These are phyloP conservation scores for Venustaconcha ellipsiformis DNA, from an alignment of 1,140 invertebrate species.

Conservation along the genomic window DNA sequence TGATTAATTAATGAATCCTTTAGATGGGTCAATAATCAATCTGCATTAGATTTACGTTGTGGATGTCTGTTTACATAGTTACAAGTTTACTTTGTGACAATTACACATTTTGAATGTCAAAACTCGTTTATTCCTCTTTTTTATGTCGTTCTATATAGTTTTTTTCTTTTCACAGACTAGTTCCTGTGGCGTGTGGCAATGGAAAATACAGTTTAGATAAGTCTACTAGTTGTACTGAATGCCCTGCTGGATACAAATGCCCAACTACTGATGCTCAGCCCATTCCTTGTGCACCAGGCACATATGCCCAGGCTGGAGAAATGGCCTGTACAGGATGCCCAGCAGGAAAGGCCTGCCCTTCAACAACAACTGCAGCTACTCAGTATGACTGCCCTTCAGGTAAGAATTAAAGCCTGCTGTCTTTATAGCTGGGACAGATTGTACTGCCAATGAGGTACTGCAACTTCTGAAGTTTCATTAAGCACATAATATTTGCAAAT, in stretches of 20 bases:
- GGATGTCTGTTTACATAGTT: too few species aligned
- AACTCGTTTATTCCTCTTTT: too few species aligned
- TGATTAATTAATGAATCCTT: too few species aligned
- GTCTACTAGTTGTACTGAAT: slow-evolving; percentile 49
- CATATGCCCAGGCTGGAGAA: slow-evolving; percentile 42
- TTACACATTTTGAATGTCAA: too few species aligned
- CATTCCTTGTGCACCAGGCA: slow-evolving; percentile 48
- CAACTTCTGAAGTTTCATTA: not conserved
- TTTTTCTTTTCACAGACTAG: slow-evolving; percentile 29
- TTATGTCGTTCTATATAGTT: not conserved
- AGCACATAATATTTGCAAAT: not conserved
- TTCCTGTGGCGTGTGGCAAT: slow-evolving; percentile 41
- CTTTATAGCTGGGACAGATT: slow-evolving; percentile 4
- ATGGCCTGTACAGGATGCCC: slow-evolving; percentile 52
- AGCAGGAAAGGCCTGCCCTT: slow-evolving; percentile 58
- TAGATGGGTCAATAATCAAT: too few species aligned
- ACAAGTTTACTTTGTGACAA: too few species aligned
- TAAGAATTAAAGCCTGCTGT: slow-evolving; percentile 16
- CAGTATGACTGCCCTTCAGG: slow-evolving; percentile 45
- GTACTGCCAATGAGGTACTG: not conserved
- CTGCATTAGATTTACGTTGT: too few species aligned
- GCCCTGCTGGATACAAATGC: slow-evolving; percentile 62
- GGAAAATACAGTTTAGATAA: slow-evolving; percentile 54
- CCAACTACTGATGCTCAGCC: slow-evolving; percentile 39
- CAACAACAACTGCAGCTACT: slow-evolving; percentile 41